A percentile compares a stretch with the other conserved stretches of the same genome.
Conservation (phyloP, 2,113 vertebrate genomes). For the Sapayoa aenigma region DNA sequence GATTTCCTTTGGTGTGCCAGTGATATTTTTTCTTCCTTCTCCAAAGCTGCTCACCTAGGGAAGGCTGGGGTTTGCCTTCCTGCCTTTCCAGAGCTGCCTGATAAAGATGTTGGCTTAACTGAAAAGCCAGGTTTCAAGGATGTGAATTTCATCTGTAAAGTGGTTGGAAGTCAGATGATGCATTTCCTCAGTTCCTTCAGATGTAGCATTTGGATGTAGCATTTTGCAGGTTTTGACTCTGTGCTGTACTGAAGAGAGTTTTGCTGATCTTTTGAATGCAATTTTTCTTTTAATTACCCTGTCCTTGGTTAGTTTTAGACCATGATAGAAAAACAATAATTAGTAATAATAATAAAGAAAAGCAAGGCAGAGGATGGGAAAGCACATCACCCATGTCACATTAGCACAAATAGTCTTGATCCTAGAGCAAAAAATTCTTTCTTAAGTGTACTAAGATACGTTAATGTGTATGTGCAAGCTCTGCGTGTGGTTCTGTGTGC, state of each 20-base stretch:
- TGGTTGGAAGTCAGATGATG: not conserved
- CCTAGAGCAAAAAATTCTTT: not conserved
- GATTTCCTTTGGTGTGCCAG: not conserved
- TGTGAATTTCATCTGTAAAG: not conserved
- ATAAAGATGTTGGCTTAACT: not conserved
- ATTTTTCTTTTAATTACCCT: not conserved
- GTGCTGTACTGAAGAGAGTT: not conserved
- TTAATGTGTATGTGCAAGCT: not conserved
- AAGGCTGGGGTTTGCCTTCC: not conserved
- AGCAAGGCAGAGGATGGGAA: not conserved
- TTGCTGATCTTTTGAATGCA: not conserved
- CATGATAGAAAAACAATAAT: not conserved
- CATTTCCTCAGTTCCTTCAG: not conserved
- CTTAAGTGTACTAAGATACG: not conserved
- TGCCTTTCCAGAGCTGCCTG: not conserved
- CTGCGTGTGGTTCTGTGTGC: not conserved
- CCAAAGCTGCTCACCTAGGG: not conserved
- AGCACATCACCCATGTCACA: accelerated
- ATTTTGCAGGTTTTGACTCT: not conserved
- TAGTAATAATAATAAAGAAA: not conserved
- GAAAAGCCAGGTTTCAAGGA: not conserved
- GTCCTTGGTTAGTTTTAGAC: not conserved
- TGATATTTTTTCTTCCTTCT: not conserved
- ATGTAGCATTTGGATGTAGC: not conserved
- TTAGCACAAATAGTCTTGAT: not conserved